Evolutionary conservation across 2,888 invertebrate species (phyloP).

Genomic region (Drosophila paramelanica): DNA sequence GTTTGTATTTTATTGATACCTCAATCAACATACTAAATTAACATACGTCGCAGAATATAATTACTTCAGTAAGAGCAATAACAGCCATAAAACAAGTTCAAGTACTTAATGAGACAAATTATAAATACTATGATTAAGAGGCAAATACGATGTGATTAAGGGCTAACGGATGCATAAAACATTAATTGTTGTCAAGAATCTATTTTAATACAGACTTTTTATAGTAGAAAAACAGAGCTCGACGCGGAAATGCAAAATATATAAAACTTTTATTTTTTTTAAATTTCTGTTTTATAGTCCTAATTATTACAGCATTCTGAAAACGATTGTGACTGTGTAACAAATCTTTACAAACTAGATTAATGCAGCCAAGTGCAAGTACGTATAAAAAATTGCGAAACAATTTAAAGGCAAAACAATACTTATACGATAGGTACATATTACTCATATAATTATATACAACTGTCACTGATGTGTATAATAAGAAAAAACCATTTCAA

Average conservation of each 20-base stretch:
- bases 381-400: background rate
- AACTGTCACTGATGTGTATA: conserved; percentile 20
- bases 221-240: too few relatives aligned
- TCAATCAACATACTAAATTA: background rate
- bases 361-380: background rate
- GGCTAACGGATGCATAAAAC: too few relatives aligned
- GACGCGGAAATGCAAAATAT: too few relatives aligned
- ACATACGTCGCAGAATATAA: conserved; percentile 7
- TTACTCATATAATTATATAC: conserved; percentile 20
- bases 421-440: background rate
- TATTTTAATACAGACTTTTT: too few relatives aligned
- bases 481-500: conserved; percentile 43
- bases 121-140: background rate
- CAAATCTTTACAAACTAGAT: background rate
- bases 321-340: too few relatives aligned
- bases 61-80: conserved; percentile 18
- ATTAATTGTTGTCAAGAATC: too few relatives aligned
- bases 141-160: background rate
- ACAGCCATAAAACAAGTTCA: conserved; percentile 22
- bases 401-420: background rate
- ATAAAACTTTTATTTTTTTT: background rate
- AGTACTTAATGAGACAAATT: conserved; percentile 20
- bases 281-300: background rate
- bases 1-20: conserved; percentile 3
- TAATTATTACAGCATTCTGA: too few relatives aligned